These are phyloP conservation scores for Rhabdomys pumilio DNA, from an alignment of 2,797 vertebrate genomes.

Conservation along the genomic window DNA sequence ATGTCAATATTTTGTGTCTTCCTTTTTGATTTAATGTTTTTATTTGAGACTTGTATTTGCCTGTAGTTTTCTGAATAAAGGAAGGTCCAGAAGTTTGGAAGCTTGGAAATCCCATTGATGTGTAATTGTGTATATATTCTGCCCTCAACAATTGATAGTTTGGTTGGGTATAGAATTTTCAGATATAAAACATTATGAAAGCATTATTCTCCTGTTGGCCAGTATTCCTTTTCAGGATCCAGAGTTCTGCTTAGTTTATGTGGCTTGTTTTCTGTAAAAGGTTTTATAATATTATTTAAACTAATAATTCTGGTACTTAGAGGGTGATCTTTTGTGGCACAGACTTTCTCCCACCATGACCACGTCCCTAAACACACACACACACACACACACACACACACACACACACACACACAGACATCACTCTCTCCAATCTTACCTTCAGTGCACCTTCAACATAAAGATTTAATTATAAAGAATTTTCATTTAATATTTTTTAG, in stretches of 20 bases:
- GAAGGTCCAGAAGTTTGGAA: not conserved
- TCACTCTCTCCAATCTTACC: too few relatives aligned
- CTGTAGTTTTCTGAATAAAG: conserved; percentile 14
- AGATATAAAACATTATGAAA: conserved; percentile 43
- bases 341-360: not conserved
- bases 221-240: not conserved
- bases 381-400: not conserved
- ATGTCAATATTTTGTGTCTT: not conserved
- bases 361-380: not conserved
- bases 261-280: not conserved
- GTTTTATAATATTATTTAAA: conserved; percentile 7
- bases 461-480: conserved; percentile 22
- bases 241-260: not conserved
- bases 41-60: conserved; percentile 5
- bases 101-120: not conserved
- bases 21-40: conserved; percentile 13
- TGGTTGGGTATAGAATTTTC: conserved; percentile 23
- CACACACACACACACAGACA: not conserved
- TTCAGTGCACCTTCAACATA: conserved; percentile 1
- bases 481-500: conserved; percentile 34
- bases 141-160: not conserved
- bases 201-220: not conserved
- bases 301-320: conserved; percentile 20
- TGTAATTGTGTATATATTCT: conserved; percentile 30
- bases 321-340: not conserved